Conservation (phyloP, 2,113 vertebrate species). For the Perccottus glenii region DNA sequence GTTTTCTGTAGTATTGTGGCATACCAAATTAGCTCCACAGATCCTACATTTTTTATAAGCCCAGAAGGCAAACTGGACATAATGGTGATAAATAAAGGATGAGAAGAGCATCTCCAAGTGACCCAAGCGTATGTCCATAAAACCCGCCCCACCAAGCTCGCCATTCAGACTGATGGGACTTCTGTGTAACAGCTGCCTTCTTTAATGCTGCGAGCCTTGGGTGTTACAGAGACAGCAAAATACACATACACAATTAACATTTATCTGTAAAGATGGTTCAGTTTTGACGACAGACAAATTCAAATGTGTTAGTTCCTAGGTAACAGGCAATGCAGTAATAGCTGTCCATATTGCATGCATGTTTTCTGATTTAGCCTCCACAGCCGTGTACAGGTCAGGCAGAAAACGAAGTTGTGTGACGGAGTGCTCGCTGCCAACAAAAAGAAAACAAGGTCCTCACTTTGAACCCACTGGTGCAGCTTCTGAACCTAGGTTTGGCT, state of each 20-base stretch:
- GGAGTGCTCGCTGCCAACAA: constrained; percentile 13
- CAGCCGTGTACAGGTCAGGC: too few species aligned
- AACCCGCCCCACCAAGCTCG: constrained; percentile 20
- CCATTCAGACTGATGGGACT: constrained; percentile 16
- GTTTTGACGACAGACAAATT: too few species aligned
- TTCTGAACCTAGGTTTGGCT: constrained; percentile 8
- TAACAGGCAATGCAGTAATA: too few species aligned
- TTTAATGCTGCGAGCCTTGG: neutral
- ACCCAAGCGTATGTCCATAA: constrained; percentile 31
- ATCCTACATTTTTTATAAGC: constrained; percentile 28
- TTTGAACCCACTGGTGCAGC: constrained; percentile 19
- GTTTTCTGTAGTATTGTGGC: neutral
- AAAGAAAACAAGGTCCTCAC: constrained; percentile 15
- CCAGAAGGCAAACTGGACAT: constrained; percentile 27
- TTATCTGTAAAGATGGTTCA: too few species aligned
- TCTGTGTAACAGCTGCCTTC: constrained; percentile 23
- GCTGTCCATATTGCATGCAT: too few species aligned
- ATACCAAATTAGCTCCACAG: constrained; percentile 2
- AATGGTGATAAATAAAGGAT: constrained; percentile 45
- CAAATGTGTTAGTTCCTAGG: too few species aligned
- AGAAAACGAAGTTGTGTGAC: neutral
- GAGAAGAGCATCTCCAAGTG: constrained; percentile 49
- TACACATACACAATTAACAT: neutral
- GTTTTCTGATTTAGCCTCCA: too few species aligned
- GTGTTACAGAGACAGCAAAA: neutral